These are phyloP conservation scores for Rutilus rutilus DNA, from an alignment of 2,113 vertebrate genomes.

Conservation along the genomic window DNA sequence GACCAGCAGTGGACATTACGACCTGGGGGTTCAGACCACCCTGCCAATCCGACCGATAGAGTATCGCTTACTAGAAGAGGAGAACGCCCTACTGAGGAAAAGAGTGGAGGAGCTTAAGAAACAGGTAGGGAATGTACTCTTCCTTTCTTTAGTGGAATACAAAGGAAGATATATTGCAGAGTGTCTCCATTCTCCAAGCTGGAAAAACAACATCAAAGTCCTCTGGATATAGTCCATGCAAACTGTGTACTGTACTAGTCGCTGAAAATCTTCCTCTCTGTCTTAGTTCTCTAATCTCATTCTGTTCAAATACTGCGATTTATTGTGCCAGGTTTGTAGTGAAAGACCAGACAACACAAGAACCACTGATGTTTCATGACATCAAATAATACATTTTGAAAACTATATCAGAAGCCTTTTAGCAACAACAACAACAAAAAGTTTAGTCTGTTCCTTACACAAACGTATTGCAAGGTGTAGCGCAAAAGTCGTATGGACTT, in stretches of 20 bases:
- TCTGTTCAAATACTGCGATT: background rate
- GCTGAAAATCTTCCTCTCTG: background rate
- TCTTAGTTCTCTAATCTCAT: background rate
- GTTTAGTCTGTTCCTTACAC: background rate
- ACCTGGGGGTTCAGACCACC: conserved; percentile 85
- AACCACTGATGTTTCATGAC: background rate
- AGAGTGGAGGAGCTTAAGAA: conserved; percentile 96
- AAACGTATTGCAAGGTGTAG: too few species aligned
- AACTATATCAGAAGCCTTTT: background rate
- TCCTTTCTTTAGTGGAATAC: background rate
- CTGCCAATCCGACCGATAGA: conserved; percentile 81
- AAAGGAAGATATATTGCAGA: background rate
- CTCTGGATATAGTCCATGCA: too few species aligned
- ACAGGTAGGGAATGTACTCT: conserved; percentile 67
- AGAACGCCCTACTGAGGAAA: conserved; percentile 90
- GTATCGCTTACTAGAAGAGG: conserved; percentile 92
- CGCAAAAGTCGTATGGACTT: background rate
- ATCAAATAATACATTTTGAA: background rate
- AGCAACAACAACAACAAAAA: background rate
- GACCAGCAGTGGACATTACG: conserved; percentile 84
- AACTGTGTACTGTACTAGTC: too few species aligned
- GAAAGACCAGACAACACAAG: background rate
- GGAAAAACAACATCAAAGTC: too few species aligned
- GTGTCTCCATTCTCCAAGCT: background rate
- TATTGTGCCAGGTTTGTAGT: background rate